phyloP scores from a whole-genome alignment of 1,140 invertebrate species.

The Eupristina koningsbergeri region DNA sequence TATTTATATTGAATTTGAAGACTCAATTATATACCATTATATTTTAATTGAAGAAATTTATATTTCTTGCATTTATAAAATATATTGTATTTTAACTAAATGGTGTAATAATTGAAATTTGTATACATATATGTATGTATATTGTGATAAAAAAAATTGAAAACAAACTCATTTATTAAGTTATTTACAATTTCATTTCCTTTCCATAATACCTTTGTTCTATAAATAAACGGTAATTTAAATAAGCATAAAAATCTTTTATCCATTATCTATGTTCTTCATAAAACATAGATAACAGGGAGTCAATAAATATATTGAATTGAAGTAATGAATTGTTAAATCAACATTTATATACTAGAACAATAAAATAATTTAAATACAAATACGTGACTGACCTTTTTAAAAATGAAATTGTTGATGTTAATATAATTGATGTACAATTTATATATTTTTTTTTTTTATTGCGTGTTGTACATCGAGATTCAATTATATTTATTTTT shows the following conservation, averaged over 20 bases:
- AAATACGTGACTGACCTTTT: background rate
- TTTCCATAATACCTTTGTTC: too few relatives aligned
- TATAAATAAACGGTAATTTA: too few relatives aligned
- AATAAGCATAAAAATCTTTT: background rate
- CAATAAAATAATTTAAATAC: background rate
- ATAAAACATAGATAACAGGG: background rate
- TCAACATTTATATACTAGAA: background rate
- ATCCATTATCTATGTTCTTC: background rate
- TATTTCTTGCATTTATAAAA: background rate
- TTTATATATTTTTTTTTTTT: background rate
- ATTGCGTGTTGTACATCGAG: background rate
- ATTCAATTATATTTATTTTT: background rate
- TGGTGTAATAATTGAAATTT: constrained; percentile 2
- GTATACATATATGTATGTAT: constrained; percentile 19
- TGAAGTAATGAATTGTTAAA: background rate
- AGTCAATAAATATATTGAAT: background rate
- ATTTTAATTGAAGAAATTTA: background rate
- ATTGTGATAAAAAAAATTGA: constrained; percentile 35
- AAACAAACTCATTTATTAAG: constrained; percentile 1
- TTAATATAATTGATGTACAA: background rate
- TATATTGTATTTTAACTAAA: constrained; percentile 31
- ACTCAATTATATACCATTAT: background rate
- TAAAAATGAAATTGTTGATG: background rate
- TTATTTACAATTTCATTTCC: background rate
- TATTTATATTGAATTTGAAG: constrained; percentile 10